phyloP scores from a whole-genome alignment of 2,797 vertebrate genomes.

The Ptychobarbus kaznakovi region DNA sequence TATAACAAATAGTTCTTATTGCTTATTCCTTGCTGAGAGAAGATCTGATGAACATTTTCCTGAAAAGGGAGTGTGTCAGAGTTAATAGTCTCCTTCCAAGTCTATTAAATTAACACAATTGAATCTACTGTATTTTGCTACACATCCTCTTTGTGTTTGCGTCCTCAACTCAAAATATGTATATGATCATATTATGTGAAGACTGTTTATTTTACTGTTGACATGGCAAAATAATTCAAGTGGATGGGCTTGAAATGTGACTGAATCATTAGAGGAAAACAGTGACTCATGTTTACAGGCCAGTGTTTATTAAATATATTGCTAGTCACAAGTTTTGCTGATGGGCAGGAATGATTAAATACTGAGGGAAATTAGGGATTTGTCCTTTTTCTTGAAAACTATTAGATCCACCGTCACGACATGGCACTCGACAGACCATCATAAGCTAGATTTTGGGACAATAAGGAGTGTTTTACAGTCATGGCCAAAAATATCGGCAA shows the following conservation, averaged over 20 bases:
- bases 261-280: slow-evolving; percentile 10
- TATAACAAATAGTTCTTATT: slow-evolving; percentile 43
- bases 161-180: not conserved
- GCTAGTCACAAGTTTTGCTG: slow-evolving; percentile 14
- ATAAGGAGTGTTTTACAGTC: not conserved
- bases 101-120: not conserved
- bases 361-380: not conserved
- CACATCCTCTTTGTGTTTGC: not conserved
- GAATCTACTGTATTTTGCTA: not conserved
- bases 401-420: not conserved
- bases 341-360: slow-evolving; percentile 21
- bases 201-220: slow-evolving; percentile 10
- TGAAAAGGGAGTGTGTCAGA: not conserved
- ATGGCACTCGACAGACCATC: not conserved
- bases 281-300: slow-evolving; percentile 12
- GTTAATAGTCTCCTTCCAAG: not conserved
- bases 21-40: slow-evolving; percentile 3
- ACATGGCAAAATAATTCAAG: not conserved
- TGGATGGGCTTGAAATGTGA: slow-evolving; percentile 17
- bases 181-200: not conserved
- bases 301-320: slow-evolving; percentile 34
- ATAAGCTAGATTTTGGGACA: slow-evolving; percentile 3
- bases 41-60: slow-evolving; percentile 21
- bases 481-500: too few species aligned
- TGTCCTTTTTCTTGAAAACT: slow-evolving; percentile 1